These are phyloP conservation scores for Drosophila lowei DNA, from an alignment of 1,140 invertebrate genomes.

Conservation along the genomic window DNA sequence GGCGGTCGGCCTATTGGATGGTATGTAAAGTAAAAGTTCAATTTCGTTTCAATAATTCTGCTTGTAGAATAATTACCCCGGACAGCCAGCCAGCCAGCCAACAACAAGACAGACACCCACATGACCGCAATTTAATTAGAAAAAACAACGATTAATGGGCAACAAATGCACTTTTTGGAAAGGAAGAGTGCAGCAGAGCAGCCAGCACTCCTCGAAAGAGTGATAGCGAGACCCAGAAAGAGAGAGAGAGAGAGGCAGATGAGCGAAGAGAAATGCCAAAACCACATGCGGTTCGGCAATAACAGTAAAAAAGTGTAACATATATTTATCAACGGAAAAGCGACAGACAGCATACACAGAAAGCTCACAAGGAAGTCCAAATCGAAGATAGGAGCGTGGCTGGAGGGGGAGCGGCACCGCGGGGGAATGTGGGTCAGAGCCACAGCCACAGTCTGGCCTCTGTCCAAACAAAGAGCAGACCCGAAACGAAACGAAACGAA, in stretches of 20 bases:
- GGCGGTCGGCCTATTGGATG: no score
- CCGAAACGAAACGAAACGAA: slow-evolving; percentile 58
- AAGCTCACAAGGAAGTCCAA: slow-evolving; percentile 57
- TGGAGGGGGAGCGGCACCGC: neutral
- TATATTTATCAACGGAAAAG: slow-evolving; percentile 61
- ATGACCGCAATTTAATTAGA: slow-evolving; percentile 63
- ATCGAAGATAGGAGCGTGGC: slow-evolving; percentile 11
- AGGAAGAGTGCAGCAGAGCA: slow-evolving; percentile 47
- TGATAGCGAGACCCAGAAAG: neutral
- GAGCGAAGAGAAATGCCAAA: slow-evolving; percentile 52
- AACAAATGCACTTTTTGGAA: slow-evolving; percentile 52
- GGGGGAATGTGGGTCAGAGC: neutral
- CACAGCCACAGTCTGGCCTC: slow-evolving; percentile 37
- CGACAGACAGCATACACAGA: slow-evolving; percentile 44
- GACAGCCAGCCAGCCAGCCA: slow-evolving; percentile 7
- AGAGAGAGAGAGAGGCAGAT: neutral
- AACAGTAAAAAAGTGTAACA: slow-evolving; percentile 67
- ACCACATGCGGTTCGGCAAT: slow-evolving; percentile 60
- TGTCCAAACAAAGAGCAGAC: slow-evolving; percentile 60
- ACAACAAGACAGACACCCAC: slow-evolving; percentile 55
- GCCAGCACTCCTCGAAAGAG: slow-evolving; percentile 1
- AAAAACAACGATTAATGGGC: slow-evolving; percentile 57
- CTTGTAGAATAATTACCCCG: slow-evolving; percentile 55
- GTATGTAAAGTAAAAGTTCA: slow-evolving; percentile 52
- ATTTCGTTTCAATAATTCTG: slow-evolving; percentile 58